Base-by-base conservation (phyloP, 2,888 invertebrate genomes). In the Epinotia bilunana region DNA sequence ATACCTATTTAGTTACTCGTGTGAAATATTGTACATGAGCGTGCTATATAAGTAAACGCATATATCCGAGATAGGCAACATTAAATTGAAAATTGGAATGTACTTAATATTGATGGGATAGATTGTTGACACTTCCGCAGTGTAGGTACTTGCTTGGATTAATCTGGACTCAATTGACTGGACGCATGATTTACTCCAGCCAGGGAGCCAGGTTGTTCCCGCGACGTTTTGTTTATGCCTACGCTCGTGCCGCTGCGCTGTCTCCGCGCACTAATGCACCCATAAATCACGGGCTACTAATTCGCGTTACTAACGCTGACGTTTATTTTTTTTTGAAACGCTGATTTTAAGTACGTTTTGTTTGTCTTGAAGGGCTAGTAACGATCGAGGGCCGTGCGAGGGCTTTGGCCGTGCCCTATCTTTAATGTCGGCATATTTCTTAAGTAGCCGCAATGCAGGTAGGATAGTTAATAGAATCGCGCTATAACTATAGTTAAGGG, bases 351-450 rank as follows among this genome's bases (percentile, higher is more conserved):
- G 18, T 71, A 65, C 64, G 70, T 74, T 74, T 74, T 65, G 53
- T 55, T 46, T 58, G 49, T 20, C 33, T 16, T 63, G 63, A 33
- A 33, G 57, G 62, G 49, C 43, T 20, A 57, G 62, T 46, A 81
- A 80, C 79, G 82, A 80, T 81, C 79, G 77, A 80, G 81, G 68
- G 16, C 43, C 68, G 68, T 39, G 77, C 78, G 82, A 81, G 79
- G 81, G 77, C 79, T 76, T 79, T 71, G 82, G 81, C 80, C 91
- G 92, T 92, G 92, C 90, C 90, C 90, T 92, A 92, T 92, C 92
- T 91, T 77, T 79, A 80, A 28, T 23, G n/a, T 43, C 53, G 20
- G 43, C 69, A 57, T 63, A 57, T 62, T 65, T 28, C 72, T 63
- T 57, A 60, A 73, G 55, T 70, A 69, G 53, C 55, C 73, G 74